Percentiles rank a stretch among this genome's conserved stretches.
These are phyloP conservation scores for Nibea coibor DNA, from an alignment of 2,113 vertebrate genomes.

Conservation along the genomic window DNA sequence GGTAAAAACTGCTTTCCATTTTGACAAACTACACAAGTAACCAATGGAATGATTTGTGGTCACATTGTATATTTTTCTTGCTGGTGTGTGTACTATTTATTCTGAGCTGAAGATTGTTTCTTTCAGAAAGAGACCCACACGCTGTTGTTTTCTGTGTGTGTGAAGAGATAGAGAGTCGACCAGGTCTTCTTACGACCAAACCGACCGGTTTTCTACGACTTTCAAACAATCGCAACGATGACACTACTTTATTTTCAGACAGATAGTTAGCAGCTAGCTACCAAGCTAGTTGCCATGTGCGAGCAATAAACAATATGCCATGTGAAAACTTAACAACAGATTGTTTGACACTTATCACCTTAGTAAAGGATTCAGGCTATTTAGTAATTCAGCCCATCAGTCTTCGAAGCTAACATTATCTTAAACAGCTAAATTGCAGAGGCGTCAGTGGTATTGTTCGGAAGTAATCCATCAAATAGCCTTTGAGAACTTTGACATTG, in stretches of 20 bases:
- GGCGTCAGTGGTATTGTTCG: background rate
- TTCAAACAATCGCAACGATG: background rate
- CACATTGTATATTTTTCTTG: background rate
- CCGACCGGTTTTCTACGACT: too few relatives aligned
- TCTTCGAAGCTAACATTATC: background rate
- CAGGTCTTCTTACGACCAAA: background rate
- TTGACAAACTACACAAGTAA: constrained; percentile 21
- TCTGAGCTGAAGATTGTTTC: background rate
- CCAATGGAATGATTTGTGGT: constrained; percentile 9
- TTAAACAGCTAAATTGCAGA: background rate
- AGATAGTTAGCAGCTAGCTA: background rate
- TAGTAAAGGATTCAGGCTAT: background rate
- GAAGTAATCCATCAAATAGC: background rate
- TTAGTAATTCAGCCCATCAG: background rate
- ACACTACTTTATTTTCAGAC: background rate
- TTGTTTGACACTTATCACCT: background rate
- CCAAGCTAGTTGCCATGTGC: background rate
- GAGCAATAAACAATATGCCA: background rate
- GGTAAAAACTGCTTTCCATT: constrained; percentile 9
- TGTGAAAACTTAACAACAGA: background rate
- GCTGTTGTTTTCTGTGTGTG: constrained; percentile 8
- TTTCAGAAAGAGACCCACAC: background rate
- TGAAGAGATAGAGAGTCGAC: background rate
- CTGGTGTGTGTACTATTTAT: background rate
- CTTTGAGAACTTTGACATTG: background rate